Evolutionary conservation across 1,140 invertebrate species (phyloP), one percentile per base, ranked within the genome.

Genomic region (Nebria ingens): DNA sequence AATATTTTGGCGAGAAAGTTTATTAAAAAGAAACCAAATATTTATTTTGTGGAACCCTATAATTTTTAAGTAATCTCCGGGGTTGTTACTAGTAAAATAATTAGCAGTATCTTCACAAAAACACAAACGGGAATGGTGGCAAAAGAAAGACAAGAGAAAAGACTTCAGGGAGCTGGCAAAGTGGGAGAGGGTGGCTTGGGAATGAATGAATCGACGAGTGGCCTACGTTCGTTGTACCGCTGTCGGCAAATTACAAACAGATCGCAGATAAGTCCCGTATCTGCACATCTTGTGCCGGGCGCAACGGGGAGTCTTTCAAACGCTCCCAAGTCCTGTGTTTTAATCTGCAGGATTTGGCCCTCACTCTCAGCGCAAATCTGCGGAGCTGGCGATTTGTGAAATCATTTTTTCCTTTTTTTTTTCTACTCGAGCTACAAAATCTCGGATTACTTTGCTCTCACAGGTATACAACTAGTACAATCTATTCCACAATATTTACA

Each of bases 231-330:
- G 9, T 17, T 45, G 3, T 17, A 45, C 52, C 55, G 52, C 52
- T 52, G 61, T 57, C 61, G 59, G 61, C 58, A 62, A 59, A 61
- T 62, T 45, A 45, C 61, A 62, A 62, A 62, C 54, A 59, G 54
- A 59, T 59, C 29, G 21, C 17, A 52, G 54, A 55, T 59, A 59
- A 40, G 40, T 55, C 57, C 21, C 50, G 58, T 59, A 56, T 56
- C 57, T 38, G 29, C 29, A 25, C 60, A 60, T 58, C 59, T 56
- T 54, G 54, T 52, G 56, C 52, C 21, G 51, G 50, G 51, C 59
- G 55, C 17, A 17, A 49, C 57, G 55, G 61, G 61, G 56, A 57
- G 51, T 54, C 61, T 59, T 61, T 62, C 57, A 57, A 59, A 55
- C 52, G 53, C 51, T 51, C 49, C 56, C 52, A 52, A 49, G 38